phyloP scores from a whole-genome alignment of 1,140 invertebrate genomes.

The Pogonomyrmex californicus region DNA sequence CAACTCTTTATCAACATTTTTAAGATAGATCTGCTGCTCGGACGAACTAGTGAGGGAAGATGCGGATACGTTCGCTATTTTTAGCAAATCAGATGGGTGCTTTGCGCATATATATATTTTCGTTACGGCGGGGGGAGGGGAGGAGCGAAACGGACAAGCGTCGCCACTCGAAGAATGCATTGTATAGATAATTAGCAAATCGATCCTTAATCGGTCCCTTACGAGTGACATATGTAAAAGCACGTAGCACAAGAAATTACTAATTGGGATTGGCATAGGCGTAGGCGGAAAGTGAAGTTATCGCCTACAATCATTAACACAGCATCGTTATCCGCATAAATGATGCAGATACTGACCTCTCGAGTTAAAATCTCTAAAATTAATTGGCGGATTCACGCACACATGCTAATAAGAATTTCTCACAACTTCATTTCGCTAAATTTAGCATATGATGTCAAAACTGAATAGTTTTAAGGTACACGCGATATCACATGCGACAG shows the following conservation, averaged over 20 bases:
- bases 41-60: neutral
- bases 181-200: constrained; percentile 23
- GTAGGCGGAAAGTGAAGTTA: neutral
- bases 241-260: neutral
- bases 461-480: neutral
- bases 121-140: neutral
- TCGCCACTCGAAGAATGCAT: neutral
- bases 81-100: constrained; percentile 54
- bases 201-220: neutral
- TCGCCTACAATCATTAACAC: neutral
- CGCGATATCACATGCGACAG: neutral
- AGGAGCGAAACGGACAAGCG: neutral
- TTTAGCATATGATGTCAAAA: neutral
- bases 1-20: constrained; percentile 3
- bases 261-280: neutral
- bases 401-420: constrained; percentile 7
- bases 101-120: constrained; percentile 43
- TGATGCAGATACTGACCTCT: constrained; percentile 8
- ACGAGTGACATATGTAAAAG: neutral
- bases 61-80: constrained; percentile 43
- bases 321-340: neutral
- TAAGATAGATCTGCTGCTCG: neutral
- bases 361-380: constrained; percentile 9
- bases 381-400: neutral
- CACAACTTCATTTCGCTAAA: neutral